Percentiles rank a stretch among this genome's conserved stretches.
phyloP scores from a whole-genome alignment of 2,797 vertebrate genomes.

The Enoplosus armatus region DNA sequence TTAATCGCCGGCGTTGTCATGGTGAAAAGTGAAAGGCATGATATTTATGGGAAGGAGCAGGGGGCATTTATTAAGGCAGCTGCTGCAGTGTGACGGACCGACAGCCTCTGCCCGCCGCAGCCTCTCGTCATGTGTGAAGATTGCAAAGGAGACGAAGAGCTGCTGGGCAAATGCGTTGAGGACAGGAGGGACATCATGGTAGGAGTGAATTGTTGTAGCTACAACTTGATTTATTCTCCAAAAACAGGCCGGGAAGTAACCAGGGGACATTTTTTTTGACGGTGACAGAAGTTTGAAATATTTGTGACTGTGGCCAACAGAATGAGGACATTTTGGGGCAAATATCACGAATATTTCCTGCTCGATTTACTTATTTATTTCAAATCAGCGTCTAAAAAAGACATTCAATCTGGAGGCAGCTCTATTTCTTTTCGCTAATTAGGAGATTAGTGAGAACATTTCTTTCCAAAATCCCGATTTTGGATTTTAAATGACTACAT shows the following conservation, averaged over 20 bases:
- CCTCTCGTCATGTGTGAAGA: conserved; percentile 87
- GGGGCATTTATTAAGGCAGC: conserved; percentile 78
- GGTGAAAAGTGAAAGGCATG: conserved; percentile 81
- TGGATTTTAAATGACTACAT: too few relatives aligned
- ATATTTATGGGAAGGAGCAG: conserved; percentile 80
- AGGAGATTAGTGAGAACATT: fast-evolving
- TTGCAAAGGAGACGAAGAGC: conserved; percentile 82
- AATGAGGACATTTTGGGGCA: not conserved
- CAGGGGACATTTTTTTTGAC: not conserved
- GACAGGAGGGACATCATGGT: conserved; percentile 77
- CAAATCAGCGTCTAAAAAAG: not conserved
- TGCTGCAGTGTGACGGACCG: conserved; percentile 46
- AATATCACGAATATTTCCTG: not conserved
- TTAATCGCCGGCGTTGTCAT: conserved; percentile 84
- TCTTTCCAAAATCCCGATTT: not conserved
- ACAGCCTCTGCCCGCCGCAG: conserved; percentile 44
- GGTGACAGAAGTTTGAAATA: not conserved
- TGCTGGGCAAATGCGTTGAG: conserved; percentile 79
- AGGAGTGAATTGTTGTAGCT: conserved; percentile 41
- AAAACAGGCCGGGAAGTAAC: not conserved
- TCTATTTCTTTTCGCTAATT: not conserved
- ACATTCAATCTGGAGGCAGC: not conserved
- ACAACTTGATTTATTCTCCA: not conserved
- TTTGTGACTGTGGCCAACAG: too few relatives aligned
- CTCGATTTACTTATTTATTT: not conserved